Conservation (phyloP, 2,888 invertebrate species). For the Antheraea assamensis region DNA sequence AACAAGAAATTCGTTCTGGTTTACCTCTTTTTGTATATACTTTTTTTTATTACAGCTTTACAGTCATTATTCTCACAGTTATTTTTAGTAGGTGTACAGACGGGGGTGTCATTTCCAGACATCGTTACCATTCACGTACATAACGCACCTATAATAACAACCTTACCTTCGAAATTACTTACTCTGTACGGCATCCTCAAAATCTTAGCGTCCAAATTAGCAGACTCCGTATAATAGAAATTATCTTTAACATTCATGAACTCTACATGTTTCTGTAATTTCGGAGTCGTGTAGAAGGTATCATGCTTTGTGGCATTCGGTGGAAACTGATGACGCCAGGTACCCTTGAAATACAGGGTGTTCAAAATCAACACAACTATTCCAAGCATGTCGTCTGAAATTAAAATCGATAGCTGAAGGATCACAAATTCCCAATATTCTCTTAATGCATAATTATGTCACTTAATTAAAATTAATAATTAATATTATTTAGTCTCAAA, state of each 20-base stretch:
- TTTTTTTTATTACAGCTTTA: no score
- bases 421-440: no score
- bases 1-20: no score
- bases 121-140: no score
- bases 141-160: no score
- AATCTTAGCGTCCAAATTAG: conserved; percentile 85
- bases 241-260: conserved; percentile 87
- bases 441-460: no score
- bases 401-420: neutral
- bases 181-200: conserved; percentile 88
- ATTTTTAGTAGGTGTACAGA: no score
- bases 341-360: conserved; percentile 91
- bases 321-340: conserved; percentile 88
- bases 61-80: no score
- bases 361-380: conserved; percentile 87
- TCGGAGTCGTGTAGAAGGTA: conserved; percentile 83
- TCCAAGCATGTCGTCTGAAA: conserved; percentile 81
- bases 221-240: conserved; percentile 85
- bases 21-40: no score
- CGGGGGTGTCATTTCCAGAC: no score
- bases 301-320: conserved; percentile 81
- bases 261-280: conserved; percentile 70
- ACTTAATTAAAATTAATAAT: no score
- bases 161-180: conserved; percentile 35
- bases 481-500: no score